Base-by-base conservation (phyloP, 2,113 vertebrate genomes). In the Patagioenas fasciata region DNA sequence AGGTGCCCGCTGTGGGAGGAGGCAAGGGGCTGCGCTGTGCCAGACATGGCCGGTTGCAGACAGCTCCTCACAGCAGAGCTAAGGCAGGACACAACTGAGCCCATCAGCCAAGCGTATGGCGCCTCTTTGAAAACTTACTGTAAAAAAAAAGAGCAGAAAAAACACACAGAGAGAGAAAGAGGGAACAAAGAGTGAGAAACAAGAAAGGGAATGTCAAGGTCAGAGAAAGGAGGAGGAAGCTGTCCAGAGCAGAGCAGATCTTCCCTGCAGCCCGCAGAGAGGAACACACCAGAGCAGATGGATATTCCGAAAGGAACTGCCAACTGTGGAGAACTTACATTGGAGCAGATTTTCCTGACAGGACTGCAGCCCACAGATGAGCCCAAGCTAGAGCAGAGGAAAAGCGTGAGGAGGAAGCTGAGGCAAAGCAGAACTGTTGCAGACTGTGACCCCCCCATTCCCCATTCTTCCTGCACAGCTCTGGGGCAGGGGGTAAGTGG, bases 271-370 rank as follows among this genome's bases (percentile, higher is more conserved):
- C 50, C 60, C 11, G 8, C 53, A 26, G 42, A 89, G 56, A 64
- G 38, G 31, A 85, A 64, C 34, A 71, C 51, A 89, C 8, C 48
- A 71, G 28, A 89, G 56, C 93, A 95, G 93, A 96, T 94, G 91
- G 84, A 66, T 78, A 24, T 64, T 95, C 74, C 53, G 72, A 61
- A 89, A 91, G 61, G 23, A 94, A 74, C 36, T 62, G 47, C 47
- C 80, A 96, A 87, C 84, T 74, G 69, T 54, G 42, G 89, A 89
- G 87, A 95, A 50, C 21, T 31, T 70, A 12, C 12, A 58, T 47
- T 64, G 36, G 13, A 58, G 48, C 69, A 96, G 77, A 96, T 94
- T 89, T 95, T 87, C 20, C 56, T 86, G 44, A 81, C 23, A 78
- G 47, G 64, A 62, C 11, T 87, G 51, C 50, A 84, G 73, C 51